These are phyloP conservation scores for Cheirogaleus major DNA, from an alignment of 2,797 vertebrate genomes.

Conservation along the genomic window DNA sequence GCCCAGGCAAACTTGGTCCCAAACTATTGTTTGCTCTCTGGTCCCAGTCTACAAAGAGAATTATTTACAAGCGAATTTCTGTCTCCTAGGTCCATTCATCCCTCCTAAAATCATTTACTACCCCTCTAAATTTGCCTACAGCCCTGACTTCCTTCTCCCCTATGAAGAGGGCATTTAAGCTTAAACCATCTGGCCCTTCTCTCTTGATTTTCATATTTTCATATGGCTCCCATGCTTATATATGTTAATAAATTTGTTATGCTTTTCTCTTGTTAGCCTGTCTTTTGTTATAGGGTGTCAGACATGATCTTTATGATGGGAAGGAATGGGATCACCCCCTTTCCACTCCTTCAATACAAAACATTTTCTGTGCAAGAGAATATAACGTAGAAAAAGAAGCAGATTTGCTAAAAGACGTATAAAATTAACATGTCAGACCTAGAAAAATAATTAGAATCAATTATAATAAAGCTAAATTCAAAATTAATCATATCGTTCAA, in stretches of 20 bases:
- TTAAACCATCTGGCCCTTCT: neutral
- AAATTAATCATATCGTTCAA: constrained; percentile 28
- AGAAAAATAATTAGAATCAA: constrained; percentile 25
- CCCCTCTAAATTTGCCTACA: neutral
- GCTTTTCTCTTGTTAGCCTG: neutral
- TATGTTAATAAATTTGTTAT: neutral
- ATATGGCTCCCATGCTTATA: neutral
- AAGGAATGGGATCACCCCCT: neutral
- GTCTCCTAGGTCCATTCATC: neutral
- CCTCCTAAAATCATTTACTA: neutral
- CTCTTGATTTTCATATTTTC: neutral
- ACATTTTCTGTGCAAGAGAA: neutral
- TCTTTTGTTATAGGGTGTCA: neutral
- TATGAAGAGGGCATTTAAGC: neutral
- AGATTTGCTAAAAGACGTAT: constrained; percentile 2
- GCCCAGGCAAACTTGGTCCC: neutral
- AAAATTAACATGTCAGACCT: neutral
- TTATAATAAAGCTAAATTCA: constrained; percentile 41
- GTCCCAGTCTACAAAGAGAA: neutral
- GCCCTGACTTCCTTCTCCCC: neutral
- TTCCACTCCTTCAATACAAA: neutral
- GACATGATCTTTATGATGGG: neutral
- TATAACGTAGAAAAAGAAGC: neutral
- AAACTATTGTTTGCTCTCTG: neutral
- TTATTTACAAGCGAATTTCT: neutral